Percentiles rank a stretch among this genome's conserved stretches.
Conservation (phyloP, 2,113 vertebrate genomes). For the Ceyx margarethae region DNA sequence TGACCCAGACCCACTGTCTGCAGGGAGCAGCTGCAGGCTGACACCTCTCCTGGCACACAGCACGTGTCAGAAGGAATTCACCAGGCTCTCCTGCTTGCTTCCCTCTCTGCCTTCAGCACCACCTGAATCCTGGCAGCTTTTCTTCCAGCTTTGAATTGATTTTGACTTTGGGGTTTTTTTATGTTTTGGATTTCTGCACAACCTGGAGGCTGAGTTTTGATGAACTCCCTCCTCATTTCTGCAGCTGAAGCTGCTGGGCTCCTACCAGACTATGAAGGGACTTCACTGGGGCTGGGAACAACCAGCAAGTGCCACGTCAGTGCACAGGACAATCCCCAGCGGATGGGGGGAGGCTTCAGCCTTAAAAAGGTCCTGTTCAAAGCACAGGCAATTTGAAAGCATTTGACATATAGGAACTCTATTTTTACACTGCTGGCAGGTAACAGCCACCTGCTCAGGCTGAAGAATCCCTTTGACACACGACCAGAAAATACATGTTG, state of each 20-base stretch:
- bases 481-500: background rate
- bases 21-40: background rate
- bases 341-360: background rate
- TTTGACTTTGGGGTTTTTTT: no score
- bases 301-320: accelerated
- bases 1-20: background rate
- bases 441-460: background rate
- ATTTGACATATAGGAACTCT: background rate
- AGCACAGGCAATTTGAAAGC: background rate
- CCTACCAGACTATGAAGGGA: accelerated
- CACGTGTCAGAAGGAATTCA: background rate
- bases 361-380: background rate
- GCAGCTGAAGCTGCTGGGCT: background rate
- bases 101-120: background rate
- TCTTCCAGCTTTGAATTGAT: background rate
- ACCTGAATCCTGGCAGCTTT: background rate
- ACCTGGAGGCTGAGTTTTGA: background rate
- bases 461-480: background rate
- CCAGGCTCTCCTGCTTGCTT: background rate
- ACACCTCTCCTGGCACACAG: background rate
- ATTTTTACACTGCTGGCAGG: background rate
- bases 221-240: background rate
- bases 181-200: accelerated
- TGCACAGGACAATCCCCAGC: background rate
- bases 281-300: background rate